Base-by-base conservation (phyloP, 2,888 invertebrate genomes). In the Drosophila anomalata region DNA sequence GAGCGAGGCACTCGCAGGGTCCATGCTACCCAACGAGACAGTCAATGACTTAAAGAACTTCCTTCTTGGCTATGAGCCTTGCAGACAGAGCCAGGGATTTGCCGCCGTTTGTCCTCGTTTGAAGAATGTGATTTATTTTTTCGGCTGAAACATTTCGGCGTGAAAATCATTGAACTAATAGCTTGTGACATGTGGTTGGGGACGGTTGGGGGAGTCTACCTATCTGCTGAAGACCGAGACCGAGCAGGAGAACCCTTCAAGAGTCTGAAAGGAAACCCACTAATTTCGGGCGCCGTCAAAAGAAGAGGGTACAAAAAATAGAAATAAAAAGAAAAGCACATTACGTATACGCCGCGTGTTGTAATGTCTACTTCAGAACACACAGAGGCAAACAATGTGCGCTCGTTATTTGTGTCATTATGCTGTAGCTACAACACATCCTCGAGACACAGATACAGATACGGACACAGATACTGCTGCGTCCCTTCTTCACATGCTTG, bases 161-260 rank as follows among this genome's bases (percentile, higher is more conserved):
- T 89, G 85, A 86, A 89, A 86, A 88, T 89, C 85, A 86, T 86
- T 86, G 88, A 86, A 86, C 89, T 86, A 86, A 86, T 89, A 87
- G 89, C 89, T 77, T 77, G 75, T 75, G 89, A 88, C 85, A 63
- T 76, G 52, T 68, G 70, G 65, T 24, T 44, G 22, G 53, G 42
- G 20, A 26, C 3, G 36, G 53, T 26, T 36, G n/a, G 39, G 20
- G 36, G 51, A 22, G 39, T 55, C 59, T 67, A 59, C n/a, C 12
- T 36, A 42, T 58, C 48, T 51, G 55, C 33, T 55, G 22, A 20
- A 65, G 54, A 52, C 63, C 69, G 26, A 55, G 54, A 42, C 53
- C 71, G 22, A 73, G 54, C 47, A 39, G 69, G 26, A 55, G 54
- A 47, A 50, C 73, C 68, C 85, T 76, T 75, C 78, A 76, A 70